These are phyloP conservation scores for Aselliscus stoliczkanus DNA, from an alignment of 2,797 vertebrate species.

Conservation along the genomic window DNA sequence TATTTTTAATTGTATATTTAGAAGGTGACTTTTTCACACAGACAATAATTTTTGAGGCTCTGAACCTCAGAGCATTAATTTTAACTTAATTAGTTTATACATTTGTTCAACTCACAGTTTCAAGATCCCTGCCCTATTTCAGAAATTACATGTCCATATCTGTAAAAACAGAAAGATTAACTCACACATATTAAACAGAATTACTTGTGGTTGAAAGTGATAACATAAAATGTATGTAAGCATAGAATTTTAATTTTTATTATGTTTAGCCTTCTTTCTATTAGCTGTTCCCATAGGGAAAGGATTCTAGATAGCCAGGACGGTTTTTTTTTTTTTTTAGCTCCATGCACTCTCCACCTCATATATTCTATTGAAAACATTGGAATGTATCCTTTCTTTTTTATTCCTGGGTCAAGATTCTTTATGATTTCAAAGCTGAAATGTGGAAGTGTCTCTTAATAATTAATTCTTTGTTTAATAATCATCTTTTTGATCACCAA, in stretches of 20 bases:
- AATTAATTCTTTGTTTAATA: background rate
- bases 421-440: background rate
- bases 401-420: background rate
- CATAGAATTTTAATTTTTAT: constrained; percentile 57
- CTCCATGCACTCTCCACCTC: background rate
- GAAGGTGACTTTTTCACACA: constrained; percentile 66
- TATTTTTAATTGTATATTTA: constrained; percentile 62
- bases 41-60: constrained; percentile 44
- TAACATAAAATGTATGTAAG: constrained; percentile 42
- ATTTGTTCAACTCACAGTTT: constrained; percentile 58
- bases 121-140: constrained; percentile 35
- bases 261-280: constrained; percentile 19
- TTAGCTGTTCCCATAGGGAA: background rate
- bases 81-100: constrained; percentile 61
- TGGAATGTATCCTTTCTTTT: background rate
- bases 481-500: background rate
- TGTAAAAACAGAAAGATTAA: constrained; percentile 57
- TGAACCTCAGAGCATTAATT: constrained; percentile 53
- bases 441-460: background rate
- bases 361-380: background rate
- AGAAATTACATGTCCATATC: constrained; percentile 62
- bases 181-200: constrained; percentile 59
- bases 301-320: background rate
- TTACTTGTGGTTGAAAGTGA: constrained; percentile 51
- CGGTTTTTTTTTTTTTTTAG: background rate